A percentile compares a stretch with the other conserved stretches of the same genome.
Conservation (phyloP, 2,888 invertebrate species). For the Pristionchus fissidentatus region DNA sequence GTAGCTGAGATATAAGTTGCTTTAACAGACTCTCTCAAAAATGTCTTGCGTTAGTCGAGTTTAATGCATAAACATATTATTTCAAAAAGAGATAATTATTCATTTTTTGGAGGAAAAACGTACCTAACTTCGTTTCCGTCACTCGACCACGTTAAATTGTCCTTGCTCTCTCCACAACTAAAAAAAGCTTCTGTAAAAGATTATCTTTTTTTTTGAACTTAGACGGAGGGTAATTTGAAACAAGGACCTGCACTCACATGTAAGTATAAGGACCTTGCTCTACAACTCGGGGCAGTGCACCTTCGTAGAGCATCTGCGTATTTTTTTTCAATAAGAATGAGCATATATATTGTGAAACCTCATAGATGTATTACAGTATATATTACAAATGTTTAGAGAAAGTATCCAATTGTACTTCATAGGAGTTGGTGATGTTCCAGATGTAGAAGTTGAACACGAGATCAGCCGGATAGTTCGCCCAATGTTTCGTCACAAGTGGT, state of each 20-base stretch:
- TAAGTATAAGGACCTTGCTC: slow-evolving; percentile 40
- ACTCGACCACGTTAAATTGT: slow-evolving; percentile 7
- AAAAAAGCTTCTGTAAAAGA: not conserved
- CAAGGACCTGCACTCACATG: not conserved
- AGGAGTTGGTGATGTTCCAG: slow-evolving; percentile 31
- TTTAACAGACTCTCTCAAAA: not conserved
- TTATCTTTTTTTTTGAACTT: too few relatives aligned
- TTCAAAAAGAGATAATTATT: not conserved
- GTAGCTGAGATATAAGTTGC: not conserved
- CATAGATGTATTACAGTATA: not conserved
- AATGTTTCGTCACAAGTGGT: not conserved
- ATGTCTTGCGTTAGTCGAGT: too few relatives aligned
- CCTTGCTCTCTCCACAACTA: not conserved
- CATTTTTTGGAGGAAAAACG: not conserved
- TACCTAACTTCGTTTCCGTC: slow-evolving; percentile 18
- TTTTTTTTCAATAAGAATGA: too few relatives aligned
- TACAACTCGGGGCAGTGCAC: slow-evolving; percentile 9
- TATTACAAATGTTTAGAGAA: too few relatives aligned
- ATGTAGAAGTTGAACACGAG: slow-evolving; percentile 38
- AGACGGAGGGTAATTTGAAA: not conserved
- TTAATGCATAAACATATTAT: too few relatives aligned
- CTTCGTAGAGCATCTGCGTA: slow-evolving; percentile 25
- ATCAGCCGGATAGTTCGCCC: slow-evolving; percentile 38
- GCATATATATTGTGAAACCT: not conserved
- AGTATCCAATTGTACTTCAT: slow-evolving; percentile 38